Evolutionary conservation across 2,888 invertebrate genomes (phyloP), one percentile per base, ranked within the genome.

Genomic region (Orchesella flavescens): DNA sequence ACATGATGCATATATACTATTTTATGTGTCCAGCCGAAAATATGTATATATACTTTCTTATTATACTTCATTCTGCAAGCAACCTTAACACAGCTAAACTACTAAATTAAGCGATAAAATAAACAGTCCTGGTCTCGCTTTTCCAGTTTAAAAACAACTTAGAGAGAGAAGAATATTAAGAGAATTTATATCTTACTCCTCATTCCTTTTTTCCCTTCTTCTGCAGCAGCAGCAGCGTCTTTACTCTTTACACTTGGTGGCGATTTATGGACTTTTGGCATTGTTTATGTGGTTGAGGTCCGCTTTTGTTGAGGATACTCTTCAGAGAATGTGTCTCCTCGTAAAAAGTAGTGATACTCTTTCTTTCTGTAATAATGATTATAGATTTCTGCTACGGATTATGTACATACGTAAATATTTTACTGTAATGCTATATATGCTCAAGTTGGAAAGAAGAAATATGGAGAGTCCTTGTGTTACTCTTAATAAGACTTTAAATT

Each of bases 261-360:
- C 68, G 68, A 68, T 68, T 68, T 68, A 68, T 68, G 68, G 68
- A 68, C 68, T 68, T 68, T 49, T 68, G 68, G 49, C 49, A 49
- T 68, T 68, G 68, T 68, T 68, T 68, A 68, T 68, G 68, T 68
- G 68, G 1, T 21, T 49, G 46, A 68, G 49, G 9, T 46, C 68
- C 68, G 46, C 68, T 68, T 68, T 66, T 63, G 12, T 34, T 10
- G 2, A 44, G 13, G 44, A 66, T 49, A 53, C 69, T 69, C 24
- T 66, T 66, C 34, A 55, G 23, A 17, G n/a, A 17, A 44, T 59
- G 43, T 24, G 15, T 63, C 65, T 65, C 44, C 17, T 24, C 63
- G 24, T 23, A 24, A 23, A 61, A 24, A 19, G 24, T 24, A 24
- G 24, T 61, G 61, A 61, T 61, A 61, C 61, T 24, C 23, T 57